phyloP scores from a whole-genome alignment of 2,888 invertebrate genomes.

The Chloroclystis v-ata region DNA sequence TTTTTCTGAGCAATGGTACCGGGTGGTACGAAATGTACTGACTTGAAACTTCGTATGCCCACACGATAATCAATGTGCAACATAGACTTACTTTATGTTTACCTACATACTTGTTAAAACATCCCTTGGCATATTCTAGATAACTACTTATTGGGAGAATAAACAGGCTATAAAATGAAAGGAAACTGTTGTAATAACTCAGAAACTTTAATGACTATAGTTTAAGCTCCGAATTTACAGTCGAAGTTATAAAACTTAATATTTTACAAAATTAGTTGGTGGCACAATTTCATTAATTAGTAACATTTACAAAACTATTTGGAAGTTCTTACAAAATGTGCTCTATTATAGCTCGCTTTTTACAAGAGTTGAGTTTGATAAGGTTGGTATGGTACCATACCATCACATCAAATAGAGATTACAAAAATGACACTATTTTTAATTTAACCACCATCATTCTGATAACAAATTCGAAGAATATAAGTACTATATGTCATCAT shows the following conservation, averaged over 20 bases:
- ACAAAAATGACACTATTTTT: too few species aligned
- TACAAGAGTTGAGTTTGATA: too few species aligned
- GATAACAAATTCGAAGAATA: conserved; percentile 15
- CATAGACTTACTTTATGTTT: conserved; percentile 11
- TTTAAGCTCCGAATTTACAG: not conserved
- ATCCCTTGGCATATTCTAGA: too few species aligned
- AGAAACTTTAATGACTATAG: conserved; percentile 57
- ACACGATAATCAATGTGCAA: conserved; percentile 27
- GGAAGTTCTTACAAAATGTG: conserved; percentile 2
- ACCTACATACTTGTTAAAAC: too few species aligned
- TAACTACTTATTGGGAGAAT: too few species aligned
- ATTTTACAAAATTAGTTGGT: conserved; percentile 46
- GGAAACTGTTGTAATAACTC: conserved; percentile 38
- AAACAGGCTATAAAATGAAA: conserved; percentile 9
- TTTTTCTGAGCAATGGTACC: conserved; percentile 24
- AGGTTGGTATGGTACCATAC: too few species aligned
- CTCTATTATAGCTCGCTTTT: not conserved
- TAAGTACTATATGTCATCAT: not conserved
- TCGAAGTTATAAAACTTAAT: conserved; percentile 37
- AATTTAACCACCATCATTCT: not conserved
- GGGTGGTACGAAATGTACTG: conserved; percentile 25
- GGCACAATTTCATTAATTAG: conserved; percentile 30
- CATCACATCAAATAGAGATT: too few species aligned
- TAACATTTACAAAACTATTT: not conserved
- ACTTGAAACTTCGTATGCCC: not conserved